Evolutionary conservation across 2,797 vertebrate genomes (phyloP).

Genomic region (Melanotaenia maccullochi): DNA sequence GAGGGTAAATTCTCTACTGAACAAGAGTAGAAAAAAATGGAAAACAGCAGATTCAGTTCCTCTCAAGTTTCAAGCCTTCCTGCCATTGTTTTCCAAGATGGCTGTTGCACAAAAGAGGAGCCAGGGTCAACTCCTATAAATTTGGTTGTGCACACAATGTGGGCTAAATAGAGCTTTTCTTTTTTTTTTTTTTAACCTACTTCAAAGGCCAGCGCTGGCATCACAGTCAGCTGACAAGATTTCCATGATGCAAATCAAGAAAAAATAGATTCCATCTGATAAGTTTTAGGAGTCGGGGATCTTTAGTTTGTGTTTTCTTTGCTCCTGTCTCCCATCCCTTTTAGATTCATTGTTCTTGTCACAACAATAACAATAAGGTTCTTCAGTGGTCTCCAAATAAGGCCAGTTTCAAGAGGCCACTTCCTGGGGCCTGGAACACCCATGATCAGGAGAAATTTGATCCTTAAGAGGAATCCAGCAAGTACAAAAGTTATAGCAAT

Average conservation of each 20-base stretch:
- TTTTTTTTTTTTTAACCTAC: slow-evolving; percentile 73
- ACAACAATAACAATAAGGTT: slow-evolving; percentile 74
- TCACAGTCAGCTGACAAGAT: slow-evolving; percentile 66
- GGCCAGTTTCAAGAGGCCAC: slow-evolving; percentile 59
- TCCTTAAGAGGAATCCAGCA: slow-evolving; percentile 38
- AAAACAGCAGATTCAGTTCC: slow-evolving; percentile 91
- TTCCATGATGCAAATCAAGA: slow-evolving; percentile 72
- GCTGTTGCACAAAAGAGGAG: slow-evolving; percentile 92
- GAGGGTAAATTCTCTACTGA: slow-evolving; percentile 86
- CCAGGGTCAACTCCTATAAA: slow-evolving; percentile 93
- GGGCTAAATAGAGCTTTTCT: slow-evolving; percentile 83
- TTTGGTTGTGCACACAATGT: slow-evolving; percentile 90
- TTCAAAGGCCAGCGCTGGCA: slow-evolving; percentile 85
- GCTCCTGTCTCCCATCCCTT: slow-evolving; percentile 63
- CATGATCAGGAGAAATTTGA: slow-evolving; percentile 46
- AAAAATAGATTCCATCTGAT: slow-evolving; percentile 48
- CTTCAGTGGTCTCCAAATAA: slow-evolving; percentile 73
- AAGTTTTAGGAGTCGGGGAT: slow-evolving; percentile 60
- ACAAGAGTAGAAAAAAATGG: slow-evolving; percentile 81
- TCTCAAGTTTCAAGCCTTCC: slow-evolving; percentile 86
- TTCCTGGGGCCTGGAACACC: slow-evolving; percentile 61
- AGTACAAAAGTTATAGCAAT: slow-evolving; percentile 5
- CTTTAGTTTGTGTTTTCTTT: slow-evolving; percentile 70
- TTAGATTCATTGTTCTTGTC: slow-evolving; percentile 79
- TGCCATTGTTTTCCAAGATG: slow-evolving; percentile 87